These are phyloP conservation scores for Portunus trituberculatus DNA, from an alignment of 1,140 invertebrate genomes.

Conservation along the genomic window DNA sequence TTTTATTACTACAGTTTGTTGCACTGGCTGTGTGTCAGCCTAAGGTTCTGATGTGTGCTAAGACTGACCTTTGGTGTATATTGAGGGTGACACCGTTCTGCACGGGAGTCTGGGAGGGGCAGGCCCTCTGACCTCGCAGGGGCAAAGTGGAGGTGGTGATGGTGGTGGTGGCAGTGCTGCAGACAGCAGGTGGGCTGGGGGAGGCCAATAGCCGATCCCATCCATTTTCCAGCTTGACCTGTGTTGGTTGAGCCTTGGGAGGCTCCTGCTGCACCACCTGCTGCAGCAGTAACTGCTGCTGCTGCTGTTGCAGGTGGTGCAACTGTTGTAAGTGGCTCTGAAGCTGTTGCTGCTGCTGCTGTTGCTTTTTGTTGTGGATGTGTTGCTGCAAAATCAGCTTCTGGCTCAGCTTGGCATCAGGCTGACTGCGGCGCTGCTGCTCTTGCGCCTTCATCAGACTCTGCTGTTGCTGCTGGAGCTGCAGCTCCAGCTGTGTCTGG, in stretches of 20 bases:
- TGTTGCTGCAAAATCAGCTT: conserved; percentile 85
- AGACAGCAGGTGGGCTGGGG: conserved; percentile 78
- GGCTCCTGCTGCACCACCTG: conserved; percentile 59
- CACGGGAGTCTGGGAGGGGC: conserved; percentile 32
- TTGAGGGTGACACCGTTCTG: conserved; percentile 55
- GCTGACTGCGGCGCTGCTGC: conserved; percentile 80
- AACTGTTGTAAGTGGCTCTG: conserved; percentile 80
- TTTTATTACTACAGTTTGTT: too few relatives aligned
- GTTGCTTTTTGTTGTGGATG: conserved; percentile 85
- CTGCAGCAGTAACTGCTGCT: conserved; percentile 76
- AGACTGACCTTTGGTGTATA: conserved; percentile 69
- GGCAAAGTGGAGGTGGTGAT: conserved; percentile 79
- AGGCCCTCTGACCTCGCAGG: conserved; percentile 62
- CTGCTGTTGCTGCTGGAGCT: conserved; percentile 77
- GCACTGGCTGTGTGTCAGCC: too few relatives aligned
- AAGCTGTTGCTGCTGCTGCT: conserved; percentile 82
- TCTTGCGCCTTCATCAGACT: conserved; percentile 82
- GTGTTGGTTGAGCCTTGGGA: background rate
- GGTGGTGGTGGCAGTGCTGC: conserved; percentile 79
- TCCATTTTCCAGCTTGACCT: conserved; percentile 71
- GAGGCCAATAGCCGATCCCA: conserved; percentile 71
- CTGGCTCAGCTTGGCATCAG: conserved; percentile 81
- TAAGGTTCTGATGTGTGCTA: background rate
- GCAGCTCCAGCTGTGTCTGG: conserved; percentile 76
- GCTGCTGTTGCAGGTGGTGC: conserved; percentile 77